phyloP scores from a whole-genome alignment of 64 coral and sea anemone genomes.

The Montipora sp. region DNA sequence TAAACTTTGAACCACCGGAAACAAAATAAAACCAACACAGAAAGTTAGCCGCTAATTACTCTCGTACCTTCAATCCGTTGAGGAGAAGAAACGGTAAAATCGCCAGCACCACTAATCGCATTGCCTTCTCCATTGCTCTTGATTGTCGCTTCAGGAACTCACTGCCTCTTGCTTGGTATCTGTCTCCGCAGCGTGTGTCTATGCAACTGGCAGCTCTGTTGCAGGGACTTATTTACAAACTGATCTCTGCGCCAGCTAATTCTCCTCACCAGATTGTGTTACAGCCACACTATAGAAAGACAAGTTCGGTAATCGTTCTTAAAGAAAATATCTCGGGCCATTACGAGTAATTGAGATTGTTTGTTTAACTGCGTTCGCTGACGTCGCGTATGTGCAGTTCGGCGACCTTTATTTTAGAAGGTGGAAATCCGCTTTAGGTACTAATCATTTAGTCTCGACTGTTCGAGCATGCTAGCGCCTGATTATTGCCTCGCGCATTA shows the following conservation, averaged over 20 bases:
- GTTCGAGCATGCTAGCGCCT: neutral
- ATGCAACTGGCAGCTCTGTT: neutral
- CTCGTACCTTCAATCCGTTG: constrained; percentile 4
- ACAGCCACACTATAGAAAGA: constrained; percentile 28
- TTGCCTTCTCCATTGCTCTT: neutral
- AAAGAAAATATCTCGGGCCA: constrained; percentile 53
- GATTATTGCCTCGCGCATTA: neutral
- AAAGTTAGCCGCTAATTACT: constrained; percentile 21
- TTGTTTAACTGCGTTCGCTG: constrained; percentile 40
- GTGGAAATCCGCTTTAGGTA: constrained; percentile 17
- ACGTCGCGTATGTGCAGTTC: constrained; percentile 1
- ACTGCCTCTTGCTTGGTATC: neutral
- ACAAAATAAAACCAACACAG: neutral
- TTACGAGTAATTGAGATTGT: constrained; percentile 57
- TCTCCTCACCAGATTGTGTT: constrained; percentile 38
- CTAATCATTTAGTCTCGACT: constrained; percentile 30
- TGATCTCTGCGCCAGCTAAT: constrained; percentile 7
- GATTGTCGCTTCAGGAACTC: neutral
- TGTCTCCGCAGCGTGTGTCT: neutral
- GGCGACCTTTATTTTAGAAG: neutral
- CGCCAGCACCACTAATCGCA: neutral
- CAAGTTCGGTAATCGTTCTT: constrained; percentile 53
- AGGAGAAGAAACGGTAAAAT: constrained; percentile 21
- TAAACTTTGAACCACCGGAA: constrained; percentile 32
- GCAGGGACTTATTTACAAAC: neutral